A percentile compares a stretch with the other conserved stretches of the same genome.
These are phyloP conservation scores for Thera britannica DNA, from an alignment of 2,888 invertebrate genomes.

Conservation along the genomic window DNA sequence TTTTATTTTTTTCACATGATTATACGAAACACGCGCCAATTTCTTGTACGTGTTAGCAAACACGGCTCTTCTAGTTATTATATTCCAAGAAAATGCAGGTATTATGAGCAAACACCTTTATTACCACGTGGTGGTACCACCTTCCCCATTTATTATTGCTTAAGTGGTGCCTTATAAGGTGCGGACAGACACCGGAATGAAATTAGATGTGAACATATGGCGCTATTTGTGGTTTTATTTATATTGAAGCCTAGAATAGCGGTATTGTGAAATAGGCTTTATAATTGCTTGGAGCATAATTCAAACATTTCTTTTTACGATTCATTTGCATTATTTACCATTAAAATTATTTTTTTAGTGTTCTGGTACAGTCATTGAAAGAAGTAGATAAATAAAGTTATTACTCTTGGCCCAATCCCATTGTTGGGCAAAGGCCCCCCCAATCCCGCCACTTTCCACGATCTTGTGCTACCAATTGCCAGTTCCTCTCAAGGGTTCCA, in stretches of 20 bases:
- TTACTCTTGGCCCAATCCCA: no score
- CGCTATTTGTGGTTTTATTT: conserved; percentile 35
- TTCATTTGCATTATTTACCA: no score
- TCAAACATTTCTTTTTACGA: neutral
- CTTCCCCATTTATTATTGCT: conserved; percentile 29
- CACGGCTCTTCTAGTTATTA: conserved; percentile 13
- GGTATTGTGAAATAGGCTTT: conserved; percentile 7
- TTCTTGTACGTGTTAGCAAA: neutral
- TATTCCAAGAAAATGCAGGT: conserved; percentile 2
- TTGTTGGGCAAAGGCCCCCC: no score
- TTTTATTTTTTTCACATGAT: no score
- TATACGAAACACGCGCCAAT: no score
- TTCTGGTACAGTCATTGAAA: no score
- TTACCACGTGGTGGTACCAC: conserved; percentile 22
- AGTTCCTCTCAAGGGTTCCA: no score
- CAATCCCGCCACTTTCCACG: no score
- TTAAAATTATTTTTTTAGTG: no score
- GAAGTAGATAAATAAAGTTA: no score
- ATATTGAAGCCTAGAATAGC: conserved; percentile 6
- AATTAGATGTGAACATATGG: conserved; percentile 35
- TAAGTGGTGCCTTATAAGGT: conserved; percentile 30
- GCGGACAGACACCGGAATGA: conserved; percentile 29
- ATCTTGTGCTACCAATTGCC: no score
- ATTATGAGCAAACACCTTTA: conserved; percentile 32
- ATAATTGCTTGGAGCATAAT: conserved; percentile 4